Conservation (phyloP, 2,888 invertebrate species). For the Cepaea hortensis region DNA sequence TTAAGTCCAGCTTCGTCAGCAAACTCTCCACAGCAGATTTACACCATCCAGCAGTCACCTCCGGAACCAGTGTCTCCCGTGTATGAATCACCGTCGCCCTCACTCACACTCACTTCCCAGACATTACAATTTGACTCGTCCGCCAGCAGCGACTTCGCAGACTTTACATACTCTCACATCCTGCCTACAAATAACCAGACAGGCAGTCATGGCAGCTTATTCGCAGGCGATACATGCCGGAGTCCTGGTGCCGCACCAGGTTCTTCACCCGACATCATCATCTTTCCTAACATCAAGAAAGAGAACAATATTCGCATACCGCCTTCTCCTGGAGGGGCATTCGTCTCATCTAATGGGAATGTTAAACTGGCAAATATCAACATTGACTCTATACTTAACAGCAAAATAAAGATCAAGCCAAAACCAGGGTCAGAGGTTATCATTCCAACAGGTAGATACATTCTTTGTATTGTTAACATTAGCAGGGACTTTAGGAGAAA, state of each 20-base stretch:
- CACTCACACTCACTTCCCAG: neutral
- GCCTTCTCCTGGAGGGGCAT: neutral
- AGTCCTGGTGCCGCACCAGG: neutral
- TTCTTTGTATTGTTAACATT: neutral
- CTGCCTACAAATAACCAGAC: neutral
- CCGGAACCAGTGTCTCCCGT: neutral
- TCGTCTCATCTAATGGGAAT: neutral
- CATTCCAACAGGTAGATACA: constrained; percentile 28
- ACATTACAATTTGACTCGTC: neutral
- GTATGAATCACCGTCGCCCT: neutral
- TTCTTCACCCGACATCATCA: neutral
- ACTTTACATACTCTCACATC: neutral
- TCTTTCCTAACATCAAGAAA: constrained; percentile 29
- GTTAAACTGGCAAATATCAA: constrained; percentile 30
- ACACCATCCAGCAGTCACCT: constrained; percentile 3
- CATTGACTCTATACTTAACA: constrained; percentile 64
- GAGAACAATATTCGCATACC: neutral
- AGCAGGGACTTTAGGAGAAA: neutral
- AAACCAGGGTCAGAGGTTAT: constrained; percentile 56
- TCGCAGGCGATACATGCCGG: neutral
- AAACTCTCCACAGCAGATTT: constrained; percentile 9
- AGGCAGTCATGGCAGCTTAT: neutral
- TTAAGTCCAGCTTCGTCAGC: constrained; percentile 3
- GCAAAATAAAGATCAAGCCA: constrained; percentile 71
- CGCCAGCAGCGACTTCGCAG: no score